These are phyloP conservation scores for Drosophila kanekoi DNA, from an alignment of 2,888 invertebrate species.

Conservation along the genomic window DNA sequence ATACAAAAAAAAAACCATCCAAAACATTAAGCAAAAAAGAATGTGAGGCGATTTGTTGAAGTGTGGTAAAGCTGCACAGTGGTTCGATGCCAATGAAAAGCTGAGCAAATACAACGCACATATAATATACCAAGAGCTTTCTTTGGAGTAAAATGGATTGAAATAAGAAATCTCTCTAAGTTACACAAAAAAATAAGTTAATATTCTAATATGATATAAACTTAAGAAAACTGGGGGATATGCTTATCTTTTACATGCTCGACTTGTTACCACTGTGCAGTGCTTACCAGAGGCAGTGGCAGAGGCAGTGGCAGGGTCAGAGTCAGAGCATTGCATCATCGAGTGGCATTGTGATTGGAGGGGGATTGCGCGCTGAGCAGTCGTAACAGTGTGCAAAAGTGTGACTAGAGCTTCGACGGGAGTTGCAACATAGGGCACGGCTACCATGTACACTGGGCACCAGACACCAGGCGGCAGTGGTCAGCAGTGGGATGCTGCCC, in stretches of 20 bases:
- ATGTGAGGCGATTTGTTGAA: constrained; percentile 76
- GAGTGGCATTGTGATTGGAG: constrained; percentile 65
- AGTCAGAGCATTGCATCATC: constrained; percentile 66
- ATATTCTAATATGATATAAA: no score
- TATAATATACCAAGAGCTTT: background rate
- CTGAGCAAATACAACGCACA: background rate
- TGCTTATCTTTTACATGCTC: background rate
- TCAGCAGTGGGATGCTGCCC: constrained; percentile 24
- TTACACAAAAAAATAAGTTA: no score
- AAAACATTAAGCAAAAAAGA: constrained; percentile 71
- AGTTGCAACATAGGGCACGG: constrained; percentile 17
- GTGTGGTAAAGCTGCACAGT: constrained; percentile 59
- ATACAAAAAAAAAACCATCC: constrained; percentile 31
- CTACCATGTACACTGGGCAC: background rate
- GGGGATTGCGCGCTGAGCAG: constrained; percentile 30
- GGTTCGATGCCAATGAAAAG: background rate
- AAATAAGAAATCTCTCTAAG: background rate
- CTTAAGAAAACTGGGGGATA: no score
- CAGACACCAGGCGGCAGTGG: background rate
- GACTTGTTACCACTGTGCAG: constrained; percentile 28
- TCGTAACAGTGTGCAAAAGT: constrained; percentile 66
- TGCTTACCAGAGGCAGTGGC: constrained; percentile 17
- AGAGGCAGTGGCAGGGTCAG: constrained; percentile 50
- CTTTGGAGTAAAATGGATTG: no score
- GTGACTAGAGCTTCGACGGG: constrained; percentile 55